Base-by-base conservation (phyloP, 2,113 vertebrate species). In the Abramis brama region DNA sequence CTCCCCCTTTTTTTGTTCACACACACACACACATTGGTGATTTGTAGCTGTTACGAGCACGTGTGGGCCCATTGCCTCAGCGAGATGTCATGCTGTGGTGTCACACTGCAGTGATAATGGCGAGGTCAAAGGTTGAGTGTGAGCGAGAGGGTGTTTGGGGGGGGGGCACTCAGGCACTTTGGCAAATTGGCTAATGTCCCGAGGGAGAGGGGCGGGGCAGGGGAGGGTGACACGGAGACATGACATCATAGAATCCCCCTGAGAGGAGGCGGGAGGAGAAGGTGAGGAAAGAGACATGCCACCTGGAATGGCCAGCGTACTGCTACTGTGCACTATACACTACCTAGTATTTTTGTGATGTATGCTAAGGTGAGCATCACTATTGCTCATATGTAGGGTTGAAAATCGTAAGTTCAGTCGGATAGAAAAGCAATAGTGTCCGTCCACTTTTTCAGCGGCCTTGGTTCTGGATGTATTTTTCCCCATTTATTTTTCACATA, bases 181-280 rank as follows among this genome's bases (percentile, higher is more conserved):
- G 83, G 87, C 75, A 90, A 90, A 90, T 90, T 90, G 86, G 85
- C 80, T 90, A 68, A 76, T 80, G 83, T 90, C 89, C 89, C 89
- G n/a, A 66, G 81, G 84, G 84, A 84, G 84, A 81, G 79, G 66
- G 85, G 45, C 43, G 36, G 84, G 76, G 68, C 36, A 71, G 80
- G 36, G 17, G 50, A 57, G 68, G 70, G 59, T 66, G 43, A 84
- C 79, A 82, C 73, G 66, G 55, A 88, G 87, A 90, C 87, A 90
- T 90, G 87, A 90, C 89, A 90, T 90, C 89, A 90, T 90, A 88
- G 82, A 88, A 83, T 55, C 55, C 64, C 85, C 78, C 23, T 3
- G 57, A 85, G 86, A 88, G 50, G 8, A 73, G 39, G 83, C 15
- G 52, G 43, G 84, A 87, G 84, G 52, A 17, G 70, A 60, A 71